A percentile compares a stretch with the other conserved stretches of the same genome.
phyloP scores from a whole-genome alignment of 2,888 invertebrate genomes.

The Lepidocyrtoides sp. region DNA sequence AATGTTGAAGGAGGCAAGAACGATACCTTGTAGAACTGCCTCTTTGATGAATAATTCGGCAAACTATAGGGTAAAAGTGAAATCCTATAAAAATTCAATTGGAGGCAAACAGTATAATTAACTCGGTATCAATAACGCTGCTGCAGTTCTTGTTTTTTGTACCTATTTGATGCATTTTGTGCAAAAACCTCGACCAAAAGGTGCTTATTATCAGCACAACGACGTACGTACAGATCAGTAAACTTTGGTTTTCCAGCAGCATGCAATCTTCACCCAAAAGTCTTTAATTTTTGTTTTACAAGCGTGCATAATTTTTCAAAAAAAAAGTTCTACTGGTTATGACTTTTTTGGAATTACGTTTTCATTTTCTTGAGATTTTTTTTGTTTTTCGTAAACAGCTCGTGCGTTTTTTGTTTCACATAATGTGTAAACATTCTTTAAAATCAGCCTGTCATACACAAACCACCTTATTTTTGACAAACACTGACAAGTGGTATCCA shows the following conservation, averaged over 20 bases:
- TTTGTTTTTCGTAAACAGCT: background rate
- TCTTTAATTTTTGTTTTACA: background rate
- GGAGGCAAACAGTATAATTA: constrained; percentile 4
- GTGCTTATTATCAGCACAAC: constrained; percentile 3
- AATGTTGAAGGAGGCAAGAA: background rate
- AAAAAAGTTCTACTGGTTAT: background rate
- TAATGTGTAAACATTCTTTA: background rate
- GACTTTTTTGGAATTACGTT: background rate
- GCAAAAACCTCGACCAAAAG: background rate
- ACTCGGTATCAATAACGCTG: background rate
- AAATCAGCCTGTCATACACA: constrained; percentile 25
- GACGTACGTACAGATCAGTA: background rate
- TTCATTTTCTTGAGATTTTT: background rate
- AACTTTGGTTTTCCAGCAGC: constrained; percentile 1
- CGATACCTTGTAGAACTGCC: constrained; percentile 12
- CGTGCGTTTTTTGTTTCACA: constrained; percentile 27
- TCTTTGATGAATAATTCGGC: background rate
- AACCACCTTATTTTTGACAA: constrained; percentile 12
- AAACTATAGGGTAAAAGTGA: background rate
- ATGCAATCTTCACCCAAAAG: background rate
- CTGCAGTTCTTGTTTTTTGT: background rate
- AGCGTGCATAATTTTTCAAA: background rate
- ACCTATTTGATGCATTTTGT: constrained; percentile 19
- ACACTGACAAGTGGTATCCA: constrained; percentile 32
- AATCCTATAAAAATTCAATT: background rate